Conservation (phyloP, 2,797 vertebrate species). For the Gouania willdenowi region DNA sequence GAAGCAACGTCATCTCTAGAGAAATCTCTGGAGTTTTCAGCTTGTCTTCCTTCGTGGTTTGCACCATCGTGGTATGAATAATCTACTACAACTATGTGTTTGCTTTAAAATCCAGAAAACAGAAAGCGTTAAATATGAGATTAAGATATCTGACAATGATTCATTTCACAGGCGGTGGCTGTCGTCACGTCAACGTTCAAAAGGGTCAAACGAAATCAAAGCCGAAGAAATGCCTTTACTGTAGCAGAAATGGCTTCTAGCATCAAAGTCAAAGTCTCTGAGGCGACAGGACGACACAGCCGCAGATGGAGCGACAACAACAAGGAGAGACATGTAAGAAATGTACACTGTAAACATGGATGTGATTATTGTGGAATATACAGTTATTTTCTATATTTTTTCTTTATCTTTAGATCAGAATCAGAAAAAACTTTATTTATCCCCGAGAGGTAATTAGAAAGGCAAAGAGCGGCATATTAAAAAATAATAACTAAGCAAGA, state of each 20-base stretch:
- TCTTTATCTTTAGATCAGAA: too few relatives aligned
- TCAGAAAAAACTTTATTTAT: too few relatives aligned
- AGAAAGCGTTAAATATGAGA: too few relatives aligned
- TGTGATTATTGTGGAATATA: too few relatives aligned
- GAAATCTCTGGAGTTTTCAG: slow-evolving; percentile 17
- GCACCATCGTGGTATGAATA: slow-evolving; percentile 60
- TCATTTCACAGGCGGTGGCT: slow-evolving; percentile 49
- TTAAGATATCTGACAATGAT: background rate
- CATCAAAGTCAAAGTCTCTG: slow-evolving; percentile 25
- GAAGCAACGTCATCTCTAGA: slow-evolving; percentile 3
- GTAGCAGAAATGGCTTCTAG: slow-evolving; percentile 50
- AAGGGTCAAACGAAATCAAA: slow-evolving; percentile 49
- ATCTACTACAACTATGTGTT: too few relatives aligned
- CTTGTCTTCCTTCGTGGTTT: slow-evolving; percentile 27
- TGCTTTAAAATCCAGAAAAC: too few relatives aligned
- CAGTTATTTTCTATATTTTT: too few relatives aligned
- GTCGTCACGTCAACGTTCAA: slow-evolving; percentile 42
- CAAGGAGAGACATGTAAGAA: slow-evolving; percentile 62
- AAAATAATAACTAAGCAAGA: too few relatives aligned
- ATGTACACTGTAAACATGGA: too few relatives aligned
- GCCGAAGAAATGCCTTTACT: slow-evolving; percentile 43
- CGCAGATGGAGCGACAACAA: slow-evolving; percentile 11
- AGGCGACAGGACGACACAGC: slow-evolving; percentile 33
- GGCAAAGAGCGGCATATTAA: too few relatives aligned
- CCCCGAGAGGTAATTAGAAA: too few relatives aligned